Conservation (phyloP, 2,888 invertebrate species). For the Cancer borealis region DNA sequence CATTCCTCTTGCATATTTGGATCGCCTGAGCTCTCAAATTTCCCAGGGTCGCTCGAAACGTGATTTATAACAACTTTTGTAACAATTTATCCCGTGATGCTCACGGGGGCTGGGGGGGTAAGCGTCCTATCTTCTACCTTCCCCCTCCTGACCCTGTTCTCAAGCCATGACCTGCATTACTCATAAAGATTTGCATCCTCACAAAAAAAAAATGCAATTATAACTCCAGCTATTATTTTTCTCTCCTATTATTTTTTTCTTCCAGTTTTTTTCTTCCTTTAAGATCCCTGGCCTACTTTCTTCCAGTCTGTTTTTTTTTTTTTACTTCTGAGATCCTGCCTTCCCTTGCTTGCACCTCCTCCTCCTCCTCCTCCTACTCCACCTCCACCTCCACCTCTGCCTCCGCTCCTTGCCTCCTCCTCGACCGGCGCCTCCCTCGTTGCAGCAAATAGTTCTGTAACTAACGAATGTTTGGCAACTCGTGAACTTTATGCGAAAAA, state of each 20-base stretch:
- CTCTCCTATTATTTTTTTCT: too few species aligned
- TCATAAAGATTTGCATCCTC: neutral
- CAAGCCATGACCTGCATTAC: neutral
- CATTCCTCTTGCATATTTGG: neutral
- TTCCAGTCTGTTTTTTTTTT: neutral
- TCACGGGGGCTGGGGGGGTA: neutral
- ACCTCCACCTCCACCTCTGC: neutral
- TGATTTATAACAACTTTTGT: neutral
- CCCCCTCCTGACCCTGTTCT: neutral
- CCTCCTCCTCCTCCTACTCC: too few species aligned
- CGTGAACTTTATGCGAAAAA: slow-evolving; percentile 12
- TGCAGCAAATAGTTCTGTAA: neutral
- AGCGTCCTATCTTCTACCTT: neutral
- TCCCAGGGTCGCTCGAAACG: neutral
- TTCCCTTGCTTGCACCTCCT: neutral
- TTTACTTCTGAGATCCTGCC: neutral
- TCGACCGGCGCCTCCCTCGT: neutral
- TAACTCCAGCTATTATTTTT: too few species aligned
- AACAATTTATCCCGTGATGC: neutral
- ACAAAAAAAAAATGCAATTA: too few species aligned
- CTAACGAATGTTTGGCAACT: slow-evolving; percentile 14
- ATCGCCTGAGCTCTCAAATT: neutral
- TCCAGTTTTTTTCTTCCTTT: neutral
- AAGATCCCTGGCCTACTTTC: neutral
- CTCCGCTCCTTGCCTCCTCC: neutral